These are phyloP conservation scores for Neodiprion fabricii DNA, from an alignment of 1,140 invertebrate species.

Conservation along the genomic window DNA sequence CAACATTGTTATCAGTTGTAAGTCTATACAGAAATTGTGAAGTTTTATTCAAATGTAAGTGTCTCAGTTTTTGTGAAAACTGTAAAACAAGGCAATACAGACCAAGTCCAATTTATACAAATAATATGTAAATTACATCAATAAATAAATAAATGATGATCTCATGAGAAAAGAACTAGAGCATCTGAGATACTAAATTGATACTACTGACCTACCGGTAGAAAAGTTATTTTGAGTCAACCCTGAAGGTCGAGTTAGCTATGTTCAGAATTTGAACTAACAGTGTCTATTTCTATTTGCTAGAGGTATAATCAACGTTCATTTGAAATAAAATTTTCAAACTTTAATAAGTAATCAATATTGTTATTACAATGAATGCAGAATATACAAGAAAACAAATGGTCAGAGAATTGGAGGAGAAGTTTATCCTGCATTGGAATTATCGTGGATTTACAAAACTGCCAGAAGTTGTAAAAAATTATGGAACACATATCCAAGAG, in stretches of 20 bases:
- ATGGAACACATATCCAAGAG: constrained; percentile 41
- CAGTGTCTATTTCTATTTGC: not conserved
- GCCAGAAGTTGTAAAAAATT: constrained; percentile 39
- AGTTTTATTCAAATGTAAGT: too few species aligned
- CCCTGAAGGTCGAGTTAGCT: not conserved
- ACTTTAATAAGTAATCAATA: too few species aligned
- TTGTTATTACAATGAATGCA: not conserved
- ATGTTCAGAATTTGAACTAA: not conserved
- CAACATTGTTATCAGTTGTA: too few species aligned
- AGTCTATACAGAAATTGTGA: too few species aligned
- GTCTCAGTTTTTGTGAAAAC: too few species aligned
- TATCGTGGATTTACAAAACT: constrained; percentile 43
- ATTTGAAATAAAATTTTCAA: too few species aligned
- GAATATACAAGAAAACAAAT: constrained; percentile 23
- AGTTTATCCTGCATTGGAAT: constrained; percentile 52
- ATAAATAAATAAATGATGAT: too few species aligned
- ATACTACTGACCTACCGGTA: not conserved
- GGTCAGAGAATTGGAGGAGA: constrained; percentile 43
- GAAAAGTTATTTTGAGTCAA: constrained; percentile 6
- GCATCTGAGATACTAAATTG: not conserved
- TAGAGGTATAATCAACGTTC: not conserved
- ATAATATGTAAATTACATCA: too few species aligned
- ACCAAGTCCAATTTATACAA: too few species aligned
- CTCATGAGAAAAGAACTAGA: too few species aligned
- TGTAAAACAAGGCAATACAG: too few species aligned